Base-by-base conservation (phyloP, 2,888 invertebrate genomes). In the Orthosia incerta region DNA sequence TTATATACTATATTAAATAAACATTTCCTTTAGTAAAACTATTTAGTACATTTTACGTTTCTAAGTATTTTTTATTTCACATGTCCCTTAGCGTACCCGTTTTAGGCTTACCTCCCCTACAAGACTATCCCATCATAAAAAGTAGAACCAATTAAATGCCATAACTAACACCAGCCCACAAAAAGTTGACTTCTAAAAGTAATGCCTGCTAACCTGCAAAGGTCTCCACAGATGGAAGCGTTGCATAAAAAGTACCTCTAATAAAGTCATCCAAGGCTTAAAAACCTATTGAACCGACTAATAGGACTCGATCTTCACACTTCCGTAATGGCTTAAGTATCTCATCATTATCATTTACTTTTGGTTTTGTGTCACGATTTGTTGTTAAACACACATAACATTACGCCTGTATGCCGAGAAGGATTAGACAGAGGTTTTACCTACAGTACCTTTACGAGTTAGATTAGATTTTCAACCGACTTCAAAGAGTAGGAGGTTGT, bases 211-310 rank as follows among this genome's bases (percentile, higher is more conserved):
- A n/a, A n/a, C n/a, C n/a, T n/a, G 46, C 13, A 74, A 82, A 84
- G 77, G 77, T 73, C 82, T 66, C 39, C 61, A 80, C 68, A 72
- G 74, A 61, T 72, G 73, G 67, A 3, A 71, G 69, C 61, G 20
- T 31, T 15, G 26, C 18, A 71, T 39, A 84, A 82, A 76, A 82
- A 70, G 26, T 48, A 26, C 39, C 15, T 12, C n/a, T 31, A 57
- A 46, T 31, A 57, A 31, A 61, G 9, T 20, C 59, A 26, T 61
- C 57, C 84, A 82, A 84, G 82, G 76, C 16, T 76, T 20, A 74
- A 80, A 74, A 80, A 70, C 53, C 1, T 50, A 75, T 68, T 56
- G 60, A 78, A n/a, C 60, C 23, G 20, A 53, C 26, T 57, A 59
- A 62, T 53, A 39, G 39, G 13, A 48, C 45, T 31, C 11, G n/a